phyloP scores from a whole-genome alignment of 1,140 invertebrate species.

The Diabrotica undecimpunctata region DNA sequence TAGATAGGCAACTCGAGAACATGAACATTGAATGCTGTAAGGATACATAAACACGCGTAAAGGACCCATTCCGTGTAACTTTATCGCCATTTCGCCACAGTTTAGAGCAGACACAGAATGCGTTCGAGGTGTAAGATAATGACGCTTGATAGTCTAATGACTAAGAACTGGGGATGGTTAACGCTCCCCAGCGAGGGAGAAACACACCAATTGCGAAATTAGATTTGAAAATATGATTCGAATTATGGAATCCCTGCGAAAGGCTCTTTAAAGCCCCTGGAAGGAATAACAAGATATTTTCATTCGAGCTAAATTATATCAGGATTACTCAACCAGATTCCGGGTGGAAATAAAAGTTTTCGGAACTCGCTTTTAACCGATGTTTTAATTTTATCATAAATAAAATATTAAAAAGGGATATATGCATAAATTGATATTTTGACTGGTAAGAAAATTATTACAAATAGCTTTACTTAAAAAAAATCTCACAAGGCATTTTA shows the following conservation, averaged over 20 bases:
- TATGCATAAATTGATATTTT: too few relatives aligned
- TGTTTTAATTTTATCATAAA: too few relatives aligned
- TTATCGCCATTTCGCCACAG: slow-evolving; percentile 40
- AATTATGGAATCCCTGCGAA: slow-evolving; percentile 22
- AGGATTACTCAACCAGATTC: too few relatives aligned
- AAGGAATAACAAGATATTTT: not conserved
- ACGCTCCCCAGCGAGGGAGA: slow-evolving; percentile 16
- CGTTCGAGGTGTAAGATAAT: slow-evolving; percentile 43
- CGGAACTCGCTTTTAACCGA: too few relatives aligned
- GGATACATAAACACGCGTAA: slow-evolving; percentile 44
- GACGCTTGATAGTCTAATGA: slow-evolving; percentile 41
- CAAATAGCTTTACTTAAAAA: too few relatives aligned
- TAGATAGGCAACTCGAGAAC: slow-evolving; percentile 33
- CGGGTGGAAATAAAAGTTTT: too few relatives aligned
- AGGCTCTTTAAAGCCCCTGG: not conserved
- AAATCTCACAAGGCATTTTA: too few relatives aligned
- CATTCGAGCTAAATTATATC: too few relatives aligned
- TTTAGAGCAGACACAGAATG: slow-evolving; percentile 34
- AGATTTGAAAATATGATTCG: slow-evolving; percentile 33
- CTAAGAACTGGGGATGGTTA: slow-evolving; percentile 17
- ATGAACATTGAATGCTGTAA: slow-evolving; percentile 38
- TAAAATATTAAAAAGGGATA: too few relatives aligned
- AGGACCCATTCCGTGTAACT: slow-evolving; percentile 41
- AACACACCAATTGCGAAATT: slow-evolving; percentile 30
- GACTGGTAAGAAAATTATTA: too few relatives aligned